These are phyloP conservation scores for Tenualosa thibaudeaui DNA, from an alignment of 2,797 vertebrate species.

Conservation along the genomic window DNA sequence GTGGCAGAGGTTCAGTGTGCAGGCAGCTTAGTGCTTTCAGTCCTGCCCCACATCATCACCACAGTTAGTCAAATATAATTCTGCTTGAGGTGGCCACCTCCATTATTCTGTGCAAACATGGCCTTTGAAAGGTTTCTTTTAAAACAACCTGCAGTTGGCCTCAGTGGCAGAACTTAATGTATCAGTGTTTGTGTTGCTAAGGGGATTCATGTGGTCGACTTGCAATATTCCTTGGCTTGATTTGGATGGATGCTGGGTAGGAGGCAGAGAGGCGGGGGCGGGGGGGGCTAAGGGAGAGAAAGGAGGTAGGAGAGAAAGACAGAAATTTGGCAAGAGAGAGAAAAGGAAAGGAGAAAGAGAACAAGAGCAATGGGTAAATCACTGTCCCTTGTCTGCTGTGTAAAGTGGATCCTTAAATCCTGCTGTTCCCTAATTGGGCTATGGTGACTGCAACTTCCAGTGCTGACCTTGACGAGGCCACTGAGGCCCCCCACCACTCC, in stretches of 20 bases:
- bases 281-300: not conserved
- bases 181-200: not conserved
- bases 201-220: not conserved
- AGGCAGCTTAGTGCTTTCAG: not conserved
- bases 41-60: not conserved
- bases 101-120: not conserved
- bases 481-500: not conserved
- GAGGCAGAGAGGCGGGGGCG: not conserved
- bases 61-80: not conserved
- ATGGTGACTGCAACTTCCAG: not conserved
- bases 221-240: not conserved
- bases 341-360: not conserved
- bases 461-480: not conserved
- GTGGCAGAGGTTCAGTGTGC: not conserved
- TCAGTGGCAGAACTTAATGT: not conserved
- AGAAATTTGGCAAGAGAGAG: not conserved
- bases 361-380: not conserved
- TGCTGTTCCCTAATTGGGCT: conserved; percentile 2
- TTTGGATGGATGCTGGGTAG: not conserved
- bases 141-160: not conserved
- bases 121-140: not conserved
- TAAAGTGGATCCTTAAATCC: conserved; percentile 12
- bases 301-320: not conserved
- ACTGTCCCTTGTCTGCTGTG: conserved; percentile 46
- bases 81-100: not conserved